Conservation (phyloP, 2,113 vertebrate genomes). For the Sinocyclocheilus rhinocerous region DNA sequence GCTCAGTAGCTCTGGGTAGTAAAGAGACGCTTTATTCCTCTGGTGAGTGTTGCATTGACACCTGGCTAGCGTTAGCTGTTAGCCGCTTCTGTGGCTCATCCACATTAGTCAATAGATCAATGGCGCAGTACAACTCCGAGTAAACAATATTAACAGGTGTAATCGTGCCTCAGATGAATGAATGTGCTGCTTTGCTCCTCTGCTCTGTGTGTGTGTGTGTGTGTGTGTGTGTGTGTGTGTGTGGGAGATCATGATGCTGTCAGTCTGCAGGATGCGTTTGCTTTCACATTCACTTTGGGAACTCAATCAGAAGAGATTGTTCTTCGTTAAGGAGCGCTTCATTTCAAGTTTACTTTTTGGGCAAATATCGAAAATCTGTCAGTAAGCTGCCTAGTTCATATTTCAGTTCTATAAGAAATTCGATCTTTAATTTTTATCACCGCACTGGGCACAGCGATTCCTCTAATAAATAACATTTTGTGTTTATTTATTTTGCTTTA, state of each 20-base stretch:
- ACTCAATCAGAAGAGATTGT: background rate
- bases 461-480: background rate
- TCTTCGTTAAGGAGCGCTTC: background rate
- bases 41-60: slow-evolving; percentile 29
- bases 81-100: background rate
- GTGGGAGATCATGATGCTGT: no score
- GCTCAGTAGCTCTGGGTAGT: background rate
- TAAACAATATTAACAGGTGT: no score
- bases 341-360: background rate
- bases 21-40: background rate
- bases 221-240: no score
- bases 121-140: background rate
- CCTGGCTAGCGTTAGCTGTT: slow-evolving; percentile 23
- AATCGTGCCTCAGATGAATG: background rate
- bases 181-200: background rate
- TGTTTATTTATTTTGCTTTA: background rate
- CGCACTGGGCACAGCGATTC: background rate
- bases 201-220: no score
- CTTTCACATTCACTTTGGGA: background rate
- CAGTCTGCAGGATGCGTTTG: background rate
- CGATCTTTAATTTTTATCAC: no score
- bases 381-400: no score
- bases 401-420: no score
- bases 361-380: no score
- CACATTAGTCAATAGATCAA: background rate